Evolutionary conservation across 2,888 invertebrate species (phyloP).

Genomic region (Chymomyza amoena): DNA sequence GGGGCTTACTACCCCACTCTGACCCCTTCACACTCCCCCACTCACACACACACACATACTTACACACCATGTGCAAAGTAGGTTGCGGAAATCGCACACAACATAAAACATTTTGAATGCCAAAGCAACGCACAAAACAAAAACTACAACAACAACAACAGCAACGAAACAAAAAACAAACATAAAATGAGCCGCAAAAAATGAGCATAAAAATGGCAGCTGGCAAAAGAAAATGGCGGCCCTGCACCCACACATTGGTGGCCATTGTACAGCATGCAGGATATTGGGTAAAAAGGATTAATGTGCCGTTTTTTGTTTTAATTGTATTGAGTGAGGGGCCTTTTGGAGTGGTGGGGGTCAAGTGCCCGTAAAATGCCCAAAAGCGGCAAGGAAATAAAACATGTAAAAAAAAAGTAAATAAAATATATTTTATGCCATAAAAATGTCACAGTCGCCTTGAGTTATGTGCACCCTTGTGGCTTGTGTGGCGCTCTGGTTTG

Average conservation of each 20-base stretch:
- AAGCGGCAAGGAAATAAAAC: constrained; percentile 31
- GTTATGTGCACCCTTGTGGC: constrained; percentile 64
- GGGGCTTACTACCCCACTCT: constrained; percentile 19
- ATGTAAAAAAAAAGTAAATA: constrained; percentile 44
- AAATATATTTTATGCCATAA: constrained; percentile 63
- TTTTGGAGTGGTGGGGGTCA: not conserved
- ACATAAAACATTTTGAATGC: constrained; percentile 73
- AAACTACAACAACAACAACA: constrained; percentile 1
- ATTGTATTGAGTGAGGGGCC: constrained; percentile 52
- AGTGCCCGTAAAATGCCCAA: constrained; percentile 56
- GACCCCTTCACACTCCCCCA: not conserved
- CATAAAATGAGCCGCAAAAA: constrained; percentile 51
- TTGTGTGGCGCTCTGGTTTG: constrained; percentile 46
- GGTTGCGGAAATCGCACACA: constrained; percentile 74
- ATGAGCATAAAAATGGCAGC: constrained; percentile 70
- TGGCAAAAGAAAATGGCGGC: constrained; percentile 71
- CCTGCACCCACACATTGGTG: constrained; percentile 23
- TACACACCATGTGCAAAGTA: constrained; percentile 65
- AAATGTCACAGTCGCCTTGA: constrained; percentile 72
- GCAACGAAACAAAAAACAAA: constrained; percentile 17
- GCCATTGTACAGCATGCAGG: constrained; percentile 51
- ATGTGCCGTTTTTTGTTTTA: constrained; percentile 59
- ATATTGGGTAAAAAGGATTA: constrained; percentile 72
- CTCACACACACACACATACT: not conserved
- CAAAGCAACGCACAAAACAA: constrained; percentile 40